Evolutionary conservation across 1,140 invertebrate genomes (phyloP).

Genomic region (Eubasilissa regina): DNA sequence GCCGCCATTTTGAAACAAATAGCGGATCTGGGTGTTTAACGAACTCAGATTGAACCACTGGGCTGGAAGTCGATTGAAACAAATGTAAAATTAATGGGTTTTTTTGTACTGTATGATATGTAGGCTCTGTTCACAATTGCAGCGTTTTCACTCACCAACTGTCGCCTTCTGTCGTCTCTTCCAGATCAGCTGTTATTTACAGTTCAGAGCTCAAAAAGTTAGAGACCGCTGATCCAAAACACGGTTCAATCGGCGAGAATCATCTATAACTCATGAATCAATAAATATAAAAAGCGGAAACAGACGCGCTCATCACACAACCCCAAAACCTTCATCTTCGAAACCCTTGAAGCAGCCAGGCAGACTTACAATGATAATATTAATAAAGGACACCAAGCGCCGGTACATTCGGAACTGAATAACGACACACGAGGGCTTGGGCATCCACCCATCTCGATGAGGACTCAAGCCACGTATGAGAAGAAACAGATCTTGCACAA

Average conservation of each 20-base stretch:
- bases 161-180: neutral
- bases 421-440: constrained; percentile 30
- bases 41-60: neutral
- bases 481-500: constrained; percentile 46
- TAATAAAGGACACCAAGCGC: constrained; percentile 35
- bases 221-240: too few relatives aligned
- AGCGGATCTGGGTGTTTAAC: too few relatives aligned
- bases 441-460: neutral
- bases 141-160: constrained; percentile 47
- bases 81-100: constrained; percentile 2
- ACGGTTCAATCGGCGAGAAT: too few relatives aligned
- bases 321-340: constrained; percentile 6
- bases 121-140: constrained; percentile 41
- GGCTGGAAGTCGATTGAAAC: neutral
- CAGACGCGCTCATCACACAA: too few relatives aligned
- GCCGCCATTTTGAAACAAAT: too few relatives aligned
- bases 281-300: too few relatives aligned
- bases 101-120: constrained; percentile 12
- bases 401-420: constrained; percentile 26
- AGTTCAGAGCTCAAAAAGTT: neutral
- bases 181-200: neutral
- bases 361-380: constrained; percentile 25
- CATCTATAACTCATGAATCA: too few relatives aligned
- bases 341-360: constrained; percentile 22
- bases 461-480: constrained; percentile 22